Percentiles rank a stretch among this genome's conserved stretches.
Evolutionary conservation across 2,113 vertebrate species (phyloP).

Genomic region (Atherinomorus stipes): DNA sequence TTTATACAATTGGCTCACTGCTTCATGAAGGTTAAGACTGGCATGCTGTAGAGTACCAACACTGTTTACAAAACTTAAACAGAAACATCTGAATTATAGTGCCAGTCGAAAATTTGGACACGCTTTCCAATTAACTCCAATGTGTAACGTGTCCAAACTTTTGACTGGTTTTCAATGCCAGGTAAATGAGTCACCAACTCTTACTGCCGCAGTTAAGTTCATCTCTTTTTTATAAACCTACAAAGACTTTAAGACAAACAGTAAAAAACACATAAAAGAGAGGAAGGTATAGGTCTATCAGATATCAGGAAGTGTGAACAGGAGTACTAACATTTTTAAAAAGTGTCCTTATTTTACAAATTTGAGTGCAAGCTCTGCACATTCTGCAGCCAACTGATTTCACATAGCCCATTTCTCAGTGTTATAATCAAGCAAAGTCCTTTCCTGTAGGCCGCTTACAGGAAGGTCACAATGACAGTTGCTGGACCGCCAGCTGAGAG

Average conservation of each 20-base stretch:
- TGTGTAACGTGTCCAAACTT: no score
- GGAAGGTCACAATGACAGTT: conserved; percentile 64
- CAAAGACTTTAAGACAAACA: background rate
- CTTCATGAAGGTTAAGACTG: background rate
- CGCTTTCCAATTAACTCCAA: no score
- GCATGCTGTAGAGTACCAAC: background rate
- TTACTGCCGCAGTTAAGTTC: background rate
- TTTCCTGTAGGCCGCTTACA: conserved; percentile 62
- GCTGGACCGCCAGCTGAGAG: conserved; percentile 47
- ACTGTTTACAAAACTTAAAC: conserved; percentile 8
- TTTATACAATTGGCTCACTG: background rate
- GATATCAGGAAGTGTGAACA: conserved; percentile 55
- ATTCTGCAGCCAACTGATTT: conserved; percentile 62
- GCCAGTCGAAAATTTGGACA: no score
- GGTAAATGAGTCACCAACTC: conserved; percentile 38
- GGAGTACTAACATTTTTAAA: conserved; percentile 23
- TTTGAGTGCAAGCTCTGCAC: conserved; percentile 63
- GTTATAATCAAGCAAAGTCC: conserved; percentile 65
- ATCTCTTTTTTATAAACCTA: conserved; percentile 10
- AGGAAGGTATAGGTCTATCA: background rate
- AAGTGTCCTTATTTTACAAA: conserved; percentile 49
- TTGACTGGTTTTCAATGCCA: background rate
- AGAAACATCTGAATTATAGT: background rate
- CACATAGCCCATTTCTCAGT: conserved; percentile 65
- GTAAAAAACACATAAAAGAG: background rate